phyloP scores from a whole-genome alignment of 2,113 vertebrate species.

The Chauna torquata region DNA sequence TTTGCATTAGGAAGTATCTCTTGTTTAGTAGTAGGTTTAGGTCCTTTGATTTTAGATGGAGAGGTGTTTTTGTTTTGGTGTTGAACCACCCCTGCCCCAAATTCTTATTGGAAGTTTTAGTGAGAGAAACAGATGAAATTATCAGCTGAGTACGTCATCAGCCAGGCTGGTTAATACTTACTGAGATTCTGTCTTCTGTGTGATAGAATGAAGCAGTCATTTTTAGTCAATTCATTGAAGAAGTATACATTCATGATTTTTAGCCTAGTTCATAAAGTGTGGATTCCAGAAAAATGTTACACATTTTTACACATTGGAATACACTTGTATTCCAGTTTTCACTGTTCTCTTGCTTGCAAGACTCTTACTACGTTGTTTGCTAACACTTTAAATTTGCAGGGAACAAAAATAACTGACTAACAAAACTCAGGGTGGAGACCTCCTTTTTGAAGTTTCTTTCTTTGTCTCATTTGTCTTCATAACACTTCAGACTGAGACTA shows the following conservation, averaged over 20 bases:
- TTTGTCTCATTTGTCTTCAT: background rate
- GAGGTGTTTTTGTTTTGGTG: background rate
- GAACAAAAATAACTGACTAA: background rate
- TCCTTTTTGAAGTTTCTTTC: background rate
- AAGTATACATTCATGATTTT: background rate
- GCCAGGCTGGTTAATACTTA: background rate
- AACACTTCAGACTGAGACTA: background rate
- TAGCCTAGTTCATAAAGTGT: background rate
- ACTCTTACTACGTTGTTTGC: background rate
- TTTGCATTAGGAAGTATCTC: background rate
- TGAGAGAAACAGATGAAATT: background rate
- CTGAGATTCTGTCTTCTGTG: background rate
- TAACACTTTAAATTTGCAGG: background rate
- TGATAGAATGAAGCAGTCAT: background rate
- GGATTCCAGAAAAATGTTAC: background rate
- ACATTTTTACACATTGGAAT: too few species aligned
- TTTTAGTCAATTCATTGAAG: background rate
- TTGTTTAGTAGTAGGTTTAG: background rate
- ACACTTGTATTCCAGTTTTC: background rate
- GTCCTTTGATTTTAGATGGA: background rate
- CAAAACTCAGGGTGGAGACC: background rate
- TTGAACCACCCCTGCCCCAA: background rate
- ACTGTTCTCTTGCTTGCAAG: background rate
- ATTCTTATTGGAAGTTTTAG: background rate
- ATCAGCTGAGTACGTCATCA: background rate